Evolutionary conservation across 2,888 invertebrate species (phyloP).

Genomic region (Drosophila monieri): DNA sequence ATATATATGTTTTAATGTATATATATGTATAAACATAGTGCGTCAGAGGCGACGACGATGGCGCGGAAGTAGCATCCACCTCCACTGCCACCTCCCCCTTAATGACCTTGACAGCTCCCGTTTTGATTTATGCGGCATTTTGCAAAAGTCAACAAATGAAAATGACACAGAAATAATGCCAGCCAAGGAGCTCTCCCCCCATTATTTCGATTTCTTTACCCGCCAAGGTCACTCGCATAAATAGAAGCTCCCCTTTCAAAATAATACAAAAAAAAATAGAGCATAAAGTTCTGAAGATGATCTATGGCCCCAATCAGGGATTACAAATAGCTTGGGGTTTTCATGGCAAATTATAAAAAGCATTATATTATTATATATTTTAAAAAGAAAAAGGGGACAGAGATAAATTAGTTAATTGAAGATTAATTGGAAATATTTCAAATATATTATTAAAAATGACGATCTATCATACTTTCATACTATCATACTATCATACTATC

Average conservation of each 20-base stretch:
- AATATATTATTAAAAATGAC: too few species aligned
- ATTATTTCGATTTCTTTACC: slow-evolving; percentile 25
- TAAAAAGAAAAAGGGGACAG: background rate
- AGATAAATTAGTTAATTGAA: too few species aligned
- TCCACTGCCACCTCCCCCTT: slow-evolving; percentile 11
- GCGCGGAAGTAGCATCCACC: slow-evolving; percentile 55
- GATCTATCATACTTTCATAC: too few species aligned
- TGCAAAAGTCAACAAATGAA: slow-evolving; percentile 73
- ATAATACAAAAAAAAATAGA: background rate
- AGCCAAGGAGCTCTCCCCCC: slow-evolving; percentile 5
- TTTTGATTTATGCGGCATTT: slow-evolving; percentile 72
- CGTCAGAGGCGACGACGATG: slow-evolving; percentile 56
- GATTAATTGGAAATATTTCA: too few species aligned
- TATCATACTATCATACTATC: too few species aligned
- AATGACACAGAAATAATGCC: slow-evolving; percentile 61
- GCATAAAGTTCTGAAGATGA: background rate
- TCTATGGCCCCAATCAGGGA: slow-evolving; percentile 3
- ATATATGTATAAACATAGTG: slow-evolving; percentile 31
- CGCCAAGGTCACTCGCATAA: slow-evolving; percentile 29
- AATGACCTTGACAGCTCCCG: slow-evolving; percentile 38
- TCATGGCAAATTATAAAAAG: background rate
- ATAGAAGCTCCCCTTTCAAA: background rate
- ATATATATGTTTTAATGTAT: slow-evolving; percentile 8
- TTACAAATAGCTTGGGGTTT: background rate
- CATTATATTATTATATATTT: background rate